Evolutionary conservation across 2,888 invertebrate species (phyloP).

Genomic region (Willowsia nigromaculata): DNA sequence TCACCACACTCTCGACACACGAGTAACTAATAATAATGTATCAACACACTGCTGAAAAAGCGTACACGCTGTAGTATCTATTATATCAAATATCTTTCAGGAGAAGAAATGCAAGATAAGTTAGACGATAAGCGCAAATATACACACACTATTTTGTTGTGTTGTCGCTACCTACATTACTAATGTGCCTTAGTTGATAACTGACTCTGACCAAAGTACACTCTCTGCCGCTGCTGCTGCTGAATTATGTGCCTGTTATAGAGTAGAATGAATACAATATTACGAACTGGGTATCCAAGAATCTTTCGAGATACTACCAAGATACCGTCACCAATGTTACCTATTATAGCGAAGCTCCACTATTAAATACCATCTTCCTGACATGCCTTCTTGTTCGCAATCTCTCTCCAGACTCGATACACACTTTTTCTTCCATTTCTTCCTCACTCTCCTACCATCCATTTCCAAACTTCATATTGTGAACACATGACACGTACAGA

Average conservation of each 20-base stretch:
- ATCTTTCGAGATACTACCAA: not conserved
- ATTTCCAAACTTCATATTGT: constrained; percentile 39
- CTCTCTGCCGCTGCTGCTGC: not conserved
- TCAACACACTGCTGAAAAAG: not conserved
- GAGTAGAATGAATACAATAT: not conserved
- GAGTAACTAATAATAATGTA: constrained; percentile 26
- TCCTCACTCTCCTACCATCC: constrained; percentile 15
- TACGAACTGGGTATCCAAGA: not conserved
- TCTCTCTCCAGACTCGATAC: constrained; percentile 49
- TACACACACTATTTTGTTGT: not conserved
- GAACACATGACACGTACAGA: constrained; percentile 60
- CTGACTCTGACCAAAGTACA: not conserved
- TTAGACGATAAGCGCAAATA: not conserved
- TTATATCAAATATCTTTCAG: not conserved
- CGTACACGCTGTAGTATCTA: not conserved
- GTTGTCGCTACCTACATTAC: not conserved
- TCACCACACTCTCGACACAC: not conserved
- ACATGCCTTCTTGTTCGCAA: constrained; percentile 44
- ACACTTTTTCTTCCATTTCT: constrained; percentile 31
- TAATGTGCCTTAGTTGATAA: not conserved
- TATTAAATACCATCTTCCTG: constrained; percentile 25
- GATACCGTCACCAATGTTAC: too few relatives aligned
- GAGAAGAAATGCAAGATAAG: not conserved
- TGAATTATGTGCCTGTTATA: not conserved
- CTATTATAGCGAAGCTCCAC: not conserved